These are phyloP conservation scores for Ochotona curzoniae DNA, from an alignment of 2,113 vertebrate genomes.

Conservation along the genomic window DNA sequence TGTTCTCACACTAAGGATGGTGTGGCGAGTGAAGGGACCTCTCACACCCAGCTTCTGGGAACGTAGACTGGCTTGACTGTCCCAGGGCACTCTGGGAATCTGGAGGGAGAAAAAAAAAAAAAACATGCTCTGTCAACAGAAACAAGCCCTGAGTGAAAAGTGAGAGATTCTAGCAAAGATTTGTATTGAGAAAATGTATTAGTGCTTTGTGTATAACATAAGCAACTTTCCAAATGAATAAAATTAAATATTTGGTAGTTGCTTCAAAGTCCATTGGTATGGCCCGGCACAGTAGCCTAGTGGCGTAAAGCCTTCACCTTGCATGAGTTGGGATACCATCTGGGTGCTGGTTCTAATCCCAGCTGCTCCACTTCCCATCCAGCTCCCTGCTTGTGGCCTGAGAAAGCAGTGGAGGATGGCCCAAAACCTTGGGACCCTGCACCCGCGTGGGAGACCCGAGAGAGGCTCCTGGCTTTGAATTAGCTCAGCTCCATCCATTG, in stretches of 20 bases:
- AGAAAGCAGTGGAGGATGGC: too few species aligned
- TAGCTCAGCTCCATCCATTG: too few species aligned
- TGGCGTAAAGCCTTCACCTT: too few species aligned
- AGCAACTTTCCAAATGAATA: slow-evolving; percentile 26
- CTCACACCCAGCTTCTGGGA: neutral
- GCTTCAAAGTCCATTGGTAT: slow-evolving; percentile 22
- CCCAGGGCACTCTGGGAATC: neutral
- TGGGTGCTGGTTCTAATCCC: too few species aligned
- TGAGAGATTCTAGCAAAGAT: slow-evolving; percentile 12
- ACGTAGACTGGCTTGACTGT: neutral
- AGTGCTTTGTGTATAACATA: neutral
- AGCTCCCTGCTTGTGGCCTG: too few species aligned
- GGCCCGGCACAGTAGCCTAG: too few species aligned
- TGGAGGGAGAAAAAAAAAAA: slow-evolving; percentile 25
- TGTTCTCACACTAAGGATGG: neutral
- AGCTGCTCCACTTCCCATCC: too few species aligned
- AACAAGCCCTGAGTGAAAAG: neutral
- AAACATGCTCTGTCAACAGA: slow-evolving; percentile 24
- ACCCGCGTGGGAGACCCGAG: too few species aligned
- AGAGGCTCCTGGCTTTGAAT: too few species aligned
- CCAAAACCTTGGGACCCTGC: too few species aligned
- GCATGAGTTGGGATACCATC: too few species aligned
- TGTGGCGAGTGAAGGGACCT: neutral
- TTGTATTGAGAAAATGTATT: slow-evolving; percentile 1
- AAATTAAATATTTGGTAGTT: slow-evolving; percentile 15